A percentile compares a stretch with the other conserved stretches of the same genome.
phyloP scores from a whole-genome alignment of 2,888 invertebrate species.

The Caenorhabditis zanzibari region DNA sequence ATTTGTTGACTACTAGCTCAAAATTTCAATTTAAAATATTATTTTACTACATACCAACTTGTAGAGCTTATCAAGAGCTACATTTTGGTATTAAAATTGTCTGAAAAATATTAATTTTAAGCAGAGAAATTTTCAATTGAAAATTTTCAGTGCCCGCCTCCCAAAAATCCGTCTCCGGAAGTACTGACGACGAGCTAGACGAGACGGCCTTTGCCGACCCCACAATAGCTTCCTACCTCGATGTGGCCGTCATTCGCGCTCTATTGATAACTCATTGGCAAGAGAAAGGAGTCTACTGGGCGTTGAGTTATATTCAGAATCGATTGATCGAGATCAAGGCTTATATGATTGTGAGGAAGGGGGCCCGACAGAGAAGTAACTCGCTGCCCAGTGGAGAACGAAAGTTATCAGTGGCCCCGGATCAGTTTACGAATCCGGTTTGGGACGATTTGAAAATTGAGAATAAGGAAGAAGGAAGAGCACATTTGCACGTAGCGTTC shows the following conservation, averaged over 20 bases:
- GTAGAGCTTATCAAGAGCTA: no score
- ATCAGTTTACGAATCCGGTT: conserved; percentile 75
- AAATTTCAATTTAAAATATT: no score
- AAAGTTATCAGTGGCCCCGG: conserved; percentile 60
- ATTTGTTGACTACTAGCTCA: no score
- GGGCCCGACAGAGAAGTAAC: conserved; percentile 71
- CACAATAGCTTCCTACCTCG: conserved; percentile 92
- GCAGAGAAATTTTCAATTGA: no score
- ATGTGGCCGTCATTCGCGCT: conserved; percentile 96
- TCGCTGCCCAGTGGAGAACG: conserved; percentile 73
- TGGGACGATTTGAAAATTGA: conserved; percentile 80
- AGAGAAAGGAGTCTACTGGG: conserved; percentile 98
- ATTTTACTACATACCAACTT: no score
- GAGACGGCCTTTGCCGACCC: conserved; percentile 68
- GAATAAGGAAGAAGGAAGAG: conserved; percentile 60
- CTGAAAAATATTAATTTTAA: no score
- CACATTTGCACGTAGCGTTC: conserved; percentile 75
- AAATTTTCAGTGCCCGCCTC: conserved; percentile 47
- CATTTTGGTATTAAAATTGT: no score
- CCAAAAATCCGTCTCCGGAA: conserved; percentile 51
- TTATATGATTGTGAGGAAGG: conserved; percentile 58
- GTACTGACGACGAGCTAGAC: conserved; percentile 70
- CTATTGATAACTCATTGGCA: conserved; percentile 97
- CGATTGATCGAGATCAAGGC: conserved; percentile 84
- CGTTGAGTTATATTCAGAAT: conserved; percentile 88